A percentile compares a stretch with the other conserved stretches of the same genome.
Evolutionary conservation across 2,113 vertebrate species (phyloP).

Genomic region (Oceanites oceanicus): DNA sequence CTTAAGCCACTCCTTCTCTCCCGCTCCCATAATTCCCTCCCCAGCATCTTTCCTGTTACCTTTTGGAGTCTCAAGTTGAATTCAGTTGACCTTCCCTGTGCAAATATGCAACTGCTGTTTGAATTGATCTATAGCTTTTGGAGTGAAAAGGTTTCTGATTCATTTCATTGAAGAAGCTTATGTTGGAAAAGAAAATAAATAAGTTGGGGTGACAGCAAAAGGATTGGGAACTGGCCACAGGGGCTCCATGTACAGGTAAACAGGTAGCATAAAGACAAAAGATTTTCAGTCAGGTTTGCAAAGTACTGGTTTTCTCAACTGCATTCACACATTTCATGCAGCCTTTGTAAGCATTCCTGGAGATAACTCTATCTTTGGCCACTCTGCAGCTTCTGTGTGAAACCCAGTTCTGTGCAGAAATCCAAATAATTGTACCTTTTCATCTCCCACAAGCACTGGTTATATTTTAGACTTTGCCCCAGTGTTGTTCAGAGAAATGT

Average conservation of each 20-base stretch:
- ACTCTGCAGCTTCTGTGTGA: background rate
- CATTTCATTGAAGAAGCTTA: background rate
- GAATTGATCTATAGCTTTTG: background rate
- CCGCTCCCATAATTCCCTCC: background rate
- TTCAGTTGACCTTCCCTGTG: background rate
- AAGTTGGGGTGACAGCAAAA: accelerated
- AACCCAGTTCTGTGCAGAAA: background rate
- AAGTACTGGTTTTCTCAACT: background rate
- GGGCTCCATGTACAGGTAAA: background rate
- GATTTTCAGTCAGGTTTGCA: background rate
- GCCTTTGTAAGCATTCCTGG: background rate
- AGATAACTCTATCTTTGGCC: background rate
- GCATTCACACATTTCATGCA: background rate
- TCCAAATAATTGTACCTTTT: background rate
- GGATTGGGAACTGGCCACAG: background rate
- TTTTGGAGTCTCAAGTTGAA: background rate
- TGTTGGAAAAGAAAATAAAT: background rate
- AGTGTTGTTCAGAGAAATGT: background rate
- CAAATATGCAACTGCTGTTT: background rate
- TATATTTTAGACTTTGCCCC: background rate
- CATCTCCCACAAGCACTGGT: background rate
- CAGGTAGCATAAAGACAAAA: background rate
- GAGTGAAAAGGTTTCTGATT: background rate
- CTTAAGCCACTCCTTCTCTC: background rate
- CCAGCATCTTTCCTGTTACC: background rate